These are phyloP conservation scores for Amphilophus citrinellus DNA, from an alignment of 2,113 vertebrate genomes.

Conservation along the genomic window DNA sequence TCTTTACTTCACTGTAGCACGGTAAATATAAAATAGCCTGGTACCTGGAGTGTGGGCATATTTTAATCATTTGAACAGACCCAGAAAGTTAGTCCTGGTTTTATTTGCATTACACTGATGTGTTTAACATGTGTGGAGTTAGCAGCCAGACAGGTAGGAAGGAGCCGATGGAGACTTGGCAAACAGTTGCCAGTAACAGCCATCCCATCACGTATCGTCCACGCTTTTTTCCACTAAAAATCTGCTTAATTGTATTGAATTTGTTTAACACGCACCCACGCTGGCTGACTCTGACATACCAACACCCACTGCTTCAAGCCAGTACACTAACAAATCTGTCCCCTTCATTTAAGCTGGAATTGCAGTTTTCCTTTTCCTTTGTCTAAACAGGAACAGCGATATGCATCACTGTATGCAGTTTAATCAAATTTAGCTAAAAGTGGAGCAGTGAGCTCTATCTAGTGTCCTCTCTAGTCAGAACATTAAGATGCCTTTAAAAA, in stretches of 20 bases:
- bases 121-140: constrained; percentile 41
- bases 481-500: not conserved
- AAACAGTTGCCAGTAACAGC: constrained; percentile 32
- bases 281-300: not conserved
- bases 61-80: constrained; percentile 44
- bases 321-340: constrained; percentile 6
- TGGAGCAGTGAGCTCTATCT: not conserved
- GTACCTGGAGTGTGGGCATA: constrained; percentile 5
- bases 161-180: constrained; percentile 17
- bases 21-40: constrained; percentile 25
- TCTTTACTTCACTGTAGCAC: constrained; percentile 32
- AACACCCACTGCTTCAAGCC: not conserved
- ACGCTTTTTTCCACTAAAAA: constrained; percentile 25
- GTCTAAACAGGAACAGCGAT: not conserved
- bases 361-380: not conserved
- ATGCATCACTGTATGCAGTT: not conserved
- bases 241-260: constrained; percentile 3
- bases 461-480: not conserved
- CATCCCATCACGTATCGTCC: constrained; percentile 23
- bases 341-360: constrained; percentile 18
- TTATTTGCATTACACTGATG: constrained; percentile 36
- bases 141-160: constrained; percentile 29
- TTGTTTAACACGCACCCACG: not conserved
- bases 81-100: not conserved
- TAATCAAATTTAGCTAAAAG: not conserved